Percentiles rank a stretch among this genome's conserved stretches.
Conservation (phyloP, 1,140 invertebrate species). For the Heliconius nattereri region DNA sequence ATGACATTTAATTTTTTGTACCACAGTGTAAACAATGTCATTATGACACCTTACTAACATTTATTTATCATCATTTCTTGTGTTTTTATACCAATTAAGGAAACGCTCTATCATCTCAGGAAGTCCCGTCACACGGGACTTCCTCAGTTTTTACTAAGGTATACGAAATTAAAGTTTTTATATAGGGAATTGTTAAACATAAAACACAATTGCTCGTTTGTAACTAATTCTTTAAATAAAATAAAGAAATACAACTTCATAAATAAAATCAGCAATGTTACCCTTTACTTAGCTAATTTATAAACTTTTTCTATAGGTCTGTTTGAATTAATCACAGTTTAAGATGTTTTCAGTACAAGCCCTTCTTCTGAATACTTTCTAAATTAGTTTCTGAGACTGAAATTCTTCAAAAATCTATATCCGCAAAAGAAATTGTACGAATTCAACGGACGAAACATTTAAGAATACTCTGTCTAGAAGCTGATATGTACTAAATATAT, state of each 20-base stretch:
- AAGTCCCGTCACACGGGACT: constrained; percentile 37
- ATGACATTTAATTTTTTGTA: neutral
- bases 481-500: neutral
- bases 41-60: neutral
- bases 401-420: constrained; percentile 12
- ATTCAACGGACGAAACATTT: neutral
- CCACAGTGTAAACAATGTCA: neutral
- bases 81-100: constrained; percentile 9
- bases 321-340: constrained; percentile 29
- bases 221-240: neutral
- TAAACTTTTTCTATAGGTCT: constrained; percentile 10
- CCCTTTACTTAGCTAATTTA: constrained; percentile 17
- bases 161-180: neutral
- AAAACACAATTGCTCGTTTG: neutral
- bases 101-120: constrained; percentile 14
- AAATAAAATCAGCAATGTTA: constrained; percentile 7
- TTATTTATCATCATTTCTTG: constrained; percentile 5
- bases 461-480: neutral
- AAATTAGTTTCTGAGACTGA: constrained; percentile 22
- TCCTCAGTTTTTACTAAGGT: constrained; percentile 26
- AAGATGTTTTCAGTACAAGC: constrained; percentile 19
- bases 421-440: neutral
- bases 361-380: constrained; percentile 26
- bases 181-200: neutral
- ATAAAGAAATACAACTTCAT: constrained; percentile 15